phyloP scores from a whole-genome alignment of 2,888 invertebrate genomes.

The Mesorhabditis spiculigera region DNA sequence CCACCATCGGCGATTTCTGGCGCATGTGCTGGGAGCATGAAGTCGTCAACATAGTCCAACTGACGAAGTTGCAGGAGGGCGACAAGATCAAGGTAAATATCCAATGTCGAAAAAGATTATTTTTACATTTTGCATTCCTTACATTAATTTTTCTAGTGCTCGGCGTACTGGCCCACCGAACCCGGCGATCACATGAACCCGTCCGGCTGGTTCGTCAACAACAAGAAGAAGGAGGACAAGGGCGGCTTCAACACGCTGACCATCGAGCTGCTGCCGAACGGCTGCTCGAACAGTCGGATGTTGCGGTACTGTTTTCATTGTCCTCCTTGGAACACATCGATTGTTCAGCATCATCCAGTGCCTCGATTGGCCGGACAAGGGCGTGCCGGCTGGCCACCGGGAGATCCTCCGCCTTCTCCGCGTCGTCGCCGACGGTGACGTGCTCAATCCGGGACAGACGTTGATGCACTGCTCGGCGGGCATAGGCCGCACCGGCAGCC shows the following conservation, averaged over 20 bases:
- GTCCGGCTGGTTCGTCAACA: not conserved
- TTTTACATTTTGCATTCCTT: too few species aligned
- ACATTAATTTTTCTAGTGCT: not conserved
- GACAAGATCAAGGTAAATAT: too few species aligned
- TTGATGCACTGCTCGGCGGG: too few species aligned
- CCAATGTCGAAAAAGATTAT: too few species aligned
- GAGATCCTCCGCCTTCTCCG: conserved; percentile 2
- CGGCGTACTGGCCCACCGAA: not conserved
- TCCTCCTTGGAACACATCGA: not conserved
- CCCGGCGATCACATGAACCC: not conserved
- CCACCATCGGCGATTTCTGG: conserved; percentile 62
- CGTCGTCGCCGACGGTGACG: not conserved
- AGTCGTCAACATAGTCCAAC: too few species aligned
- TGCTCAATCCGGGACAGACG: too few species aligned
- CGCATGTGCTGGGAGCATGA: conserved; percentile 50
- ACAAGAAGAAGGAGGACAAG: conserved; percentile 1
- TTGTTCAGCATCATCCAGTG: not conserved
- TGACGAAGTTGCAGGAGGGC: too few species aligned
- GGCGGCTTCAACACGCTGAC: not conserved
- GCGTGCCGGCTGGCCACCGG: not conserved
- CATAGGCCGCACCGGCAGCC: too few species aligned
- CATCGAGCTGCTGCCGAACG: not conserved
- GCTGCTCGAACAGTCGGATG: not conserved
- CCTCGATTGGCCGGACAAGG: conserved; percentile 2
- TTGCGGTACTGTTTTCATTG: not conserved